Base-by-base conservation (phyloP, 1,140 invertebrate species). In the Pseudomyrmex cubaensis region DNA sequence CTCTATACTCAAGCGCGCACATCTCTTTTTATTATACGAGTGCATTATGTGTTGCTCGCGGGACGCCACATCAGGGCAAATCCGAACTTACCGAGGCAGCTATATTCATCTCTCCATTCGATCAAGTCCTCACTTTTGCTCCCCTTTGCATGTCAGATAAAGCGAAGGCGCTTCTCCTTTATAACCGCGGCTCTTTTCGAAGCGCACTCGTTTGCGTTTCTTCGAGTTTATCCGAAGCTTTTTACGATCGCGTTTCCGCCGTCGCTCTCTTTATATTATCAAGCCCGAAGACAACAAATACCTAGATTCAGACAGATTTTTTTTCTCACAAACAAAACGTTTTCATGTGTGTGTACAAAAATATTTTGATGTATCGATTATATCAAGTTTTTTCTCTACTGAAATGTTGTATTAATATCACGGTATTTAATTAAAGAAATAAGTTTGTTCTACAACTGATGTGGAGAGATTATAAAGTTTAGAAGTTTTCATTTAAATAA, bases 91-190 rank as follows among this genome's bases (percentile, higher is more conserved):
- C 59, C 17, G 69, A 5, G 56, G 52, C 48, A 66, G 12, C n/a
- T 57, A 12, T 10, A 46, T 64, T n/a, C 22, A n/a, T 78, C 35
- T 35, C 35, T 35, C 35, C 5, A 35, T 35, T 35, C 82, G 67
- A 69, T 83, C 52, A 59, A 76, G 67, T 56, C 74, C 13, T 15
- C 15, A 56, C 25, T 22, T 13, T 35, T 10, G 5, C 44, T 4
- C 52, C 44, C n/a, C 54, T 86, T 84, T 86, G 48, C 54, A 57
- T 72, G 67, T 25, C 74, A 35, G 69, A 86, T 86, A 85, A 80
- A 86, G 61, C 67, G 22, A 22, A 61, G 17, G 22, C 50, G 59
- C 22, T 22, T 44, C 46, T 50, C 22, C 2, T 57, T 4, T 22
- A 20, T 20, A 48, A 44, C 50, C 52, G 12, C 2, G 7, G 12